These are phyloP conservation scores for Cotesia congregata DNA, from an alignment of 2,888 invertebrate species.

Conservation along the genomic window DNA sequence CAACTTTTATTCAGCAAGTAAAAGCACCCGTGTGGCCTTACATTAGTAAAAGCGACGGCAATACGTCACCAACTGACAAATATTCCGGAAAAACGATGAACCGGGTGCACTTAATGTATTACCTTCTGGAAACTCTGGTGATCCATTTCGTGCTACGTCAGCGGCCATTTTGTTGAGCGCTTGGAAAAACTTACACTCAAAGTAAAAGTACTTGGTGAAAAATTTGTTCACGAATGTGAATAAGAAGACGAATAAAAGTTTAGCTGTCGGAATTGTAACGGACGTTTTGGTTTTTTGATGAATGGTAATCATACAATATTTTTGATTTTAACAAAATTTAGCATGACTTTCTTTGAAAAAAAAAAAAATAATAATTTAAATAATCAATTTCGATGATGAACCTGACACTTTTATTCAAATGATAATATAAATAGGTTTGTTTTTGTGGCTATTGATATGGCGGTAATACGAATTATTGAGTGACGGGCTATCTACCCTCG, in stretches of 20 bases:
- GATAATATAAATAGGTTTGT: too few species aligned
- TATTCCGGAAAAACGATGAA: conserved; percentile 48
- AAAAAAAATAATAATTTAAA: too few species aligned
- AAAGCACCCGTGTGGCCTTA: conserved; percentile 25
- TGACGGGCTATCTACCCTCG: conserved; percentile 45
- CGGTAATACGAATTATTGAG: conserved; percentile 33
- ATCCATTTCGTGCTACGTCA: conserved; percentile 42
- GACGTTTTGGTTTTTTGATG: too few species aligned
- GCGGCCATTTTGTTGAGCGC: conserved; percentile 33
- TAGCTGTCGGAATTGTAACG: too few species aligned
- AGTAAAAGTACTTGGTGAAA: neutral
- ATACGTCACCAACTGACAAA: conserved; percentile 46
- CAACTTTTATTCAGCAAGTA: conserved; percentile 17
- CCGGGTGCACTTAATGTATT: conserved; percentile 43
- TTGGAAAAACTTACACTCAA: neutral
- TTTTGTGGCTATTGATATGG: too few species aligned
- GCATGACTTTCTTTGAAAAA: too few species aligned
- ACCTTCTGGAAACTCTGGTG: conserved; percentile 42
- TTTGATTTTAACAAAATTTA: too few species aligned
- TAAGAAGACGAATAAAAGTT: too few species aligned
- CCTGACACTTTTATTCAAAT: too few species aligned
- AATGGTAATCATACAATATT: too few species aligned
- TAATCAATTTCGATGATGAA: too few species aligned
- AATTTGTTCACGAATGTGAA: too few species aligned
- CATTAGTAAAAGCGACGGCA: conserved; percentile 5